Conservation (phyloP, 2,888 invertebrate genomes). For the Agriotes lineatus region DNA sequence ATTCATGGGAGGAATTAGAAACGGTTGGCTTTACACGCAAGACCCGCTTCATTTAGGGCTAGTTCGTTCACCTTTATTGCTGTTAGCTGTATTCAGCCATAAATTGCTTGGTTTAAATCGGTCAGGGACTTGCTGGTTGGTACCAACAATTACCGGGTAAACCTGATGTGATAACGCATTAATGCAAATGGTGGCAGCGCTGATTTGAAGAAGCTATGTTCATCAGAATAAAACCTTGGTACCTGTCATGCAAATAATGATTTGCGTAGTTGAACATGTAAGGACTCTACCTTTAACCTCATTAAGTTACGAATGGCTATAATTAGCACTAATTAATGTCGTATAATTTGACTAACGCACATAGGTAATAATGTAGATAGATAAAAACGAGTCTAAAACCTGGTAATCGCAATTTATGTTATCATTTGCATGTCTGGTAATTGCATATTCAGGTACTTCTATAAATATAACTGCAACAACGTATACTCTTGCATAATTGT, state of each 20-base stretch:
- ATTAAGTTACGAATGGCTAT: background rate
- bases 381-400: background rate
- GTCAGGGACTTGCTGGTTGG: too few relatives aligned
- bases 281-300: constrained; percentile 3
- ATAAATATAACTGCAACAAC: background rate
- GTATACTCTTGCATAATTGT: background rate
- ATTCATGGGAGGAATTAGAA: background rate
- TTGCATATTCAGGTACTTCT: background rate
- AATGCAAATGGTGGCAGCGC: constrained; percentile 1
- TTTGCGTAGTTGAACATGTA: background rate
- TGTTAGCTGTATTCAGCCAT: too few relatives aligned
- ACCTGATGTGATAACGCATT: background rate
- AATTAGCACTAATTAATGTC: background rate
- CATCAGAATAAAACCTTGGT: background rate
- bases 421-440: background rate
- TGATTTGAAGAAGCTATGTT: background rate
- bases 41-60: background rate
- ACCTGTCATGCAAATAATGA: background rate
- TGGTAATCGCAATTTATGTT: background rate
- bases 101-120: too few relatives aligned
- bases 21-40: background rate
- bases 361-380: background rate
- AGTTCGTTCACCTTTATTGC: too few relatives aligned
- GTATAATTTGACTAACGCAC: background rate
- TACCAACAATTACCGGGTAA: too few relatives aligned